These are phyloP conservation scores for Steinernema carpocapsae DNA, from an alignment of 2,888 invertebrate species.

Conservation along the genomic window DNA sequence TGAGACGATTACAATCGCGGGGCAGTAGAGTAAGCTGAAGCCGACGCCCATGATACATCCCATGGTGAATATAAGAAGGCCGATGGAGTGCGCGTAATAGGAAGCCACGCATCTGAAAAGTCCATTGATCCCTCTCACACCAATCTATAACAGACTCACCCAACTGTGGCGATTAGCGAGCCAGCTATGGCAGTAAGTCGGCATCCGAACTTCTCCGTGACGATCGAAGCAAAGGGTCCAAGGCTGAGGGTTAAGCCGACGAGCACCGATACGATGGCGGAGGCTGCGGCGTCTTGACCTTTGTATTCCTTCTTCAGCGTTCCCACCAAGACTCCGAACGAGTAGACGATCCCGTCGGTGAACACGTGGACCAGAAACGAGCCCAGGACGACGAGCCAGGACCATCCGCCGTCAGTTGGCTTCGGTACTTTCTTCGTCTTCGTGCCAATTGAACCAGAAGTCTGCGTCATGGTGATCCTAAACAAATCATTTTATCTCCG, in stretches of 20 bases:
- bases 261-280: constrained; percentile 91
- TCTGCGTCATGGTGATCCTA: too few relatives aligned
- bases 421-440: constrained; percentile 45
- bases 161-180: constrained; percentile 77
- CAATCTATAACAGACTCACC: constrained; percentile 45
- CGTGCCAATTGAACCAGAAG: too few relatives aligned
- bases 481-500: too few relatives aligned
- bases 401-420: constrained; percentile 67
- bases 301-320: constrained; percentile 84
- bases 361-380: constrained; percentile 90
- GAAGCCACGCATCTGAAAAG: constrained; percentile 77
- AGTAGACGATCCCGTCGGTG: constrained; percentile 97
- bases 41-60: constrained; percentile 90
- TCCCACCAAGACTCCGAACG: constrained; percentile 91
- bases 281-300: constrained; percentile 83
- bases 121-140: not conserved
- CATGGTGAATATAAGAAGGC: constrained; percentile 86
- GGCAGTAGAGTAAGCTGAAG: constrained; percentile 93
- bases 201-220: constrained; percentile 94
- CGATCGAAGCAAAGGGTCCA: constrained; percentile 85
- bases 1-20: constrained; percentile 95
- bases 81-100: constrained; percentile 82
- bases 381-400: constrained; percentile 72
- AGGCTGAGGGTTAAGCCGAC: constrained; percentile 92
- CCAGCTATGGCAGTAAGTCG: constrained; percentile 87